Conservation (phyloP, 64 coral and sea anemone species). For the Exaiptasia diaphana region DNA sequence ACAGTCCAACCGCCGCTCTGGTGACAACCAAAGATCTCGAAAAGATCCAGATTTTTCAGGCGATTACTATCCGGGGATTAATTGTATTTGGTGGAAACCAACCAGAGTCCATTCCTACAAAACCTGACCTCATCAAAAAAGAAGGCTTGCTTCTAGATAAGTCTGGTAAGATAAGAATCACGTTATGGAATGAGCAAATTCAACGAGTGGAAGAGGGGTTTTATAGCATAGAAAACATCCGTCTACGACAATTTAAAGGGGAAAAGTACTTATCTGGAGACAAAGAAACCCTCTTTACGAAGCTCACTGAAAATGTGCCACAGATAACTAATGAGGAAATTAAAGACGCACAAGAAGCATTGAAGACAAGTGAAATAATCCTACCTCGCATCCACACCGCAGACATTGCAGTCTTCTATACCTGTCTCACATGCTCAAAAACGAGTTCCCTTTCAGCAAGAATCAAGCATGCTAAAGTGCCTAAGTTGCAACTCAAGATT, state of each 20-base stretch:
- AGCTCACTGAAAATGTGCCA: conserved; percentile 36
- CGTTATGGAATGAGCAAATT: conserved; percentile 66
- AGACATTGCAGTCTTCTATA: conserved; percentile 39
- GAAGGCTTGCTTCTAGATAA: conserved; percentile 70
- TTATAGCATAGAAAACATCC: conserved; percentile 64
- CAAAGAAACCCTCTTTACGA: conserved; percentile 41
- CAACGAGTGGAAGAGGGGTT: conserved; percentile 35
- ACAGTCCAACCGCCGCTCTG: conserved; percentile 8
- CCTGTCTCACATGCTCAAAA: conserved; percentile 43
- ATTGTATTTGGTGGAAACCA: conserved; percentile 51
- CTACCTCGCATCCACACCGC: conserved; percentile 48
- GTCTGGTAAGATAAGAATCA: conserved; percentile 58
- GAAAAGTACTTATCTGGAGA: conserved; percentile 59
- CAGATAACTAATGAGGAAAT: conserved; percentile 32
- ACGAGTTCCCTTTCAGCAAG: conserved; percentile 46
- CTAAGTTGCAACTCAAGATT: conserved; percentile 33
- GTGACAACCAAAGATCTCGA: conserved; percentile 50
- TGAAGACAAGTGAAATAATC: conserved; percentile 38
- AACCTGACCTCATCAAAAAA: conserved; percentile 50
- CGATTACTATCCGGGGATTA: conserved; percentile 44
- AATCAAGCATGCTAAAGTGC: conserved; percentile 56
- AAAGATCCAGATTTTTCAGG: conserved; percentile 60
- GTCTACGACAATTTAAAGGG: conserved; percentile 62
- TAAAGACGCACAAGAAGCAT: conserved; percentile 28
- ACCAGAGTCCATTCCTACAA: conserved; percentile 56